Conservation (phyloP, 2,888 invertebrate genomes). For the Muscina levida region DNA sequence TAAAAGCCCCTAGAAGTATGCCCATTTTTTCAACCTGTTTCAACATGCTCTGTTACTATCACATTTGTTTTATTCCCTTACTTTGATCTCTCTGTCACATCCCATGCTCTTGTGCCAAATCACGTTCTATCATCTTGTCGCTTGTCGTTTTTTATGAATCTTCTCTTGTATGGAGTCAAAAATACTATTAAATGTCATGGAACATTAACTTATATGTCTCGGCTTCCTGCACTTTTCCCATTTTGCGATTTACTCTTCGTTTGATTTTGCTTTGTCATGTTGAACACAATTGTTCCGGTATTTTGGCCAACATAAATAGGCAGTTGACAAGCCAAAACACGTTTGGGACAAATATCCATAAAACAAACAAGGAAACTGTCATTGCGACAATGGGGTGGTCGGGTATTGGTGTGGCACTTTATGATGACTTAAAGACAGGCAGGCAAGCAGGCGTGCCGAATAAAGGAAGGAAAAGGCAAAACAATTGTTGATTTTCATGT, state of each 20-base stretch:
- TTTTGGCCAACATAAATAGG: constrained; percentile 34
- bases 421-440: constrained; percentile 26
- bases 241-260: background rate
- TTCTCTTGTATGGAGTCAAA: constrained; percentile 36
- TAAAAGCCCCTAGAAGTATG: background rate
- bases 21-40: background rate
- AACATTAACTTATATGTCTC: constrained; percentile 60
- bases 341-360: constrained; percentile 47
- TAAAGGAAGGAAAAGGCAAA: background rate
- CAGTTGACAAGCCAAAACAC: constrained; percentile 62
- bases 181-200: constrained; percentile 59
- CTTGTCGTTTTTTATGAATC: no score
- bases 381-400: constrained; percentile 23
- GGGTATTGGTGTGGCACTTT: constrained; percentile 14
- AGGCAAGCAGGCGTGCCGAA: no score
- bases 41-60: constrained; percentile 24
- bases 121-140: constrained; percentile 41
- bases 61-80: constrained; percentile 20
- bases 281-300: constrained; percentile 60
- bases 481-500: constrained; percentile 23
- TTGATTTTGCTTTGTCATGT: constrained; percentile 41
- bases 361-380: constrained; percentile 38
- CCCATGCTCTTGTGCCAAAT: constrained; percentile 29
- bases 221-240: constrained; percentile 40
- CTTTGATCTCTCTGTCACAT: no score